Base-by-base conservation (phyloP, 2,113 vertebrate genomes). In the Pristiophorus japonicus region DNA sequence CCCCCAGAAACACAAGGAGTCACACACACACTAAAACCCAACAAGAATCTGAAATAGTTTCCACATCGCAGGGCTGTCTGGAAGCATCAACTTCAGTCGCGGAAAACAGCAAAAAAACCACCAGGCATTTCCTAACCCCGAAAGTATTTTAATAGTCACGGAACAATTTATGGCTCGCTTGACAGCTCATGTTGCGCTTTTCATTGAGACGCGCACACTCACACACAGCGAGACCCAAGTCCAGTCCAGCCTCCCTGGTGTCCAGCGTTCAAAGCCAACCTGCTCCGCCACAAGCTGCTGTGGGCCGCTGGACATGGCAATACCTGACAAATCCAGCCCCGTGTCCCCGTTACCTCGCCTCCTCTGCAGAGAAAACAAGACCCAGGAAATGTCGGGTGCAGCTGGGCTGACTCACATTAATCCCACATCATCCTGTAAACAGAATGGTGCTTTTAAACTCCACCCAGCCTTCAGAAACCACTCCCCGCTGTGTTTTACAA, bases 321-420 rank as follows among this genome's bases (percentile, higher is more conserved):
- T 38, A 92, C 34, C 88, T 63, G 88, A 34, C 8, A 63, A 91
- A 63, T 22, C 4, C 59, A 62, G 62, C 59, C 22, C 59, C 88
- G 3, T 34, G 18, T 42, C 55, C 1, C 18, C 30, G 10, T 51
- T 30, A 88, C 47, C 27, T 22, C 2, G 45, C 84, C 85, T 55
- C 55, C 85, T 55, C 51, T 55, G 7, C 30, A 30, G 55, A 20
- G 1, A 27, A 45, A 45, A 70, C n/a, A 24, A 70, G 1, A 70
- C 1, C 5, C 62, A 94, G 38, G 63, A 47, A 67, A 47, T 94
- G 65, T 47, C 65, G 47, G 47, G 1, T 24, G 45, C 24, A 70
- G 93, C 30, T 70, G 34, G 55, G 59, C 63, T 94, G 42, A 94
- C 93, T 94, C 93, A 70, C 93, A 27, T 73, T 51, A 94, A 94